phyloP scores from a whole-genome alignment of 2,113 vertebrate species.

The Dipodomys stephensi region DNA sequence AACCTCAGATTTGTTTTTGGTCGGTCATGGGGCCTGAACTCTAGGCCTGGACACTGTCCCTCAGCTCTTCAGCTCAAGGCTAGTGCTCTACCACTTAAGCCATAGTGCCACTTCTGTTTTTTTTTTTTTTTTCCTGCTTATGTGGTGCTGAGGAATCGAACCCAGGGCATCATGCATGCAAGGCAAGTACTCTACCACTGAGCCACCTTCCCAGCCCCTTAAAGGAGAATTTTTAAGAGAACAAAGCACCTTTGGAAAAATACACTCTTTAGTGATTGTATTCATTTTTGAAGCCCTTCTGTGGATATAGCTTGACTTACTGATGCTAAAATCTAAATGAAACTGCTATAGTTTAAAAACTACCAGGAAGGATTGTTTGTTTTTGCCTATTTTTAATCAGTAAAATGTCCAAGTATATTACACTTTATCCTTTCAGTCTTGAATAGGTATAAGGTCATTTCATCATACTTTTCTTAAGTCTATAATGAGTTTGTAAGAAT shows the following conservation, averaged over 20 bases:
- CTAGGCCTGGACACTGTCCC: no score
- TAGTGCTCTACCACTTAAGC: no score
- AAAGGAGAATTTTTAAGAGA: constrained; percentile 35
- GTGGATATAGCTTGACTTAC: background rate
- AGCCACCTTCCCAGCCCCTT: background rate
- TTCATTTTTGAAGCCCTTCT: background rate
- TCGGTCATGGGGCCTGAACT: no score
- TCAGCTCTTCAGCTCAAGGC: no score
- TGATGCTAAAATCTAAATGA: constrained; percentile 8
- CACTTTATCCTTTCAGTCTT: constrained; percentile 34
- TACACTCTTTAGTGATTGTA: background rate
- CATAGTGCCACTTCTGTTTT: no score
- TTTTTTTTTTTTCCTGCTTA: no score
- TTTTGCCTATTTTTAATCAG: constrained; percentile 46
- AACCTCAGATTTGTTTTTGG: no score
- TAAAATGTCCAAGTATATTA: constrained; percentile 29
- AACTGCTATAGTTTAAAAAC: constrained; percentile 9
- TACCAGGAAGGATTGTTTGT: background rate
- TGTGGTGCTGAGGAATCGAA: no score
- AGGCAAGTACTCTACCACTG: no score
- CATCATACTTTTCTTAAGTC: constrained; percentile 45
- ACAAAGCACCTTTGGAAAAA: background rate
- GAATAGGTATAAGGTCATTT: background rate
- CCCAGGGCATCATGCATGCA: no score
- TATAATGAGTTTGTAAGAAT: constrained; percentile 36